A percentile compares a stretch with the other conserved stretches of the same genome.
phyloP scores from a whole-genome alignment of 2,113 vertebrate species.

The Phycodurus eques region DNA sequence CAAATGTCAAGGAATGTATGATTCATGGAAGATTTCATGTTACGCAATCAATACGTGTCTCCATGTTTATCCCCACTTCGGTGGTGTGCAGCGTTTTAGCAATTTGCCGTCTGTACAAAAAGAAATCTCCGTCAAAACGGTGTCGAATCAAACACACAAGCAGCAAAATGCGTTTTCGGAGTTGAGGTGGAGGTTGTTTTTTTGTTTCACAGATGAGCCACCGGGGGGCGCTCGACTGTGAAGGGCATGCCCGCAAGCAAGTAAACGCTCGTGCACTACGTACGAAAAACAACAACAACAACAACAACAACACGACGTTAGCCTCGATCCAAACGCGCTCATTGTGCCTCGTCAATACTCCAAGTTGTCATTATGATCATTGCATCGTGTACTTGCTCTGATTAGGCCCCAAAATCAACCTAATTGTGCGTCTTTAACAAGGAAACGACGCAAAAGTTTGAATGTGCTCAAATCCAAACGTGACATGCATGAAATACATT shows the following conservation, averaged over 20 bases:
- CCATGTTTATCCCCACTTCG: background rate
- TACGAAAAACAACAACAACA: background rate
- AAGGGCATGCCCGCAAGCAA: background rate
- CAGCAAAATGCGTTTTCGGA: background rate
- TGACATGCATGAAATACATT: background rate
- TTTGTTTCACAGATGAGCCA: slow-evolving; percentile 37
- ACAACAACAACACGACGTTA: background rate
- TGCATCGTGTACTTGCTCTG: background rate
- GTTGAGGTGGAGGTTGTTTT: background rate
- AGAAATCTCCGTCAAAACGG: background rate
- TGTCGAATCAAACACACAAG: background rate
- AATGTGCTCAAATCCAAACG: background rate
- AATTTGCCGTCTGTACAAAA: too few species aligned
- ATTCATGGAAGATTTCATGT: background rate
- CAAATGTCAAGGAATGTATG: background rate
- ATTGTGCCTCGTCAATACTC: background rate
- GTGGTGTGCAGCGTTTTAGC: background rate
- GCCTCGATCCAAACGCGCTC: background rate
- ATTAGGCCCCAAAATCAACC: background rate
- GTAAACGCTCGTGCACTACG: background rate
- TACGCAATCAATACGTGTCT: background rate
- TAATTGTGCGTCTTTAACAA: background rate
- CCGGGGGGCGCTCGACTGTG: slow-evolving; percentile 63
- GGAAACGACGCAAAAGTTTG: background rate
- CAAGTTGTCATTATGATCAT: background rate